Percentiles rank a stretch among this genome's conserved stretches.
Conservation (phyloP, 2,113 vertebrate species). For the Pipra filicauda region DNA sequence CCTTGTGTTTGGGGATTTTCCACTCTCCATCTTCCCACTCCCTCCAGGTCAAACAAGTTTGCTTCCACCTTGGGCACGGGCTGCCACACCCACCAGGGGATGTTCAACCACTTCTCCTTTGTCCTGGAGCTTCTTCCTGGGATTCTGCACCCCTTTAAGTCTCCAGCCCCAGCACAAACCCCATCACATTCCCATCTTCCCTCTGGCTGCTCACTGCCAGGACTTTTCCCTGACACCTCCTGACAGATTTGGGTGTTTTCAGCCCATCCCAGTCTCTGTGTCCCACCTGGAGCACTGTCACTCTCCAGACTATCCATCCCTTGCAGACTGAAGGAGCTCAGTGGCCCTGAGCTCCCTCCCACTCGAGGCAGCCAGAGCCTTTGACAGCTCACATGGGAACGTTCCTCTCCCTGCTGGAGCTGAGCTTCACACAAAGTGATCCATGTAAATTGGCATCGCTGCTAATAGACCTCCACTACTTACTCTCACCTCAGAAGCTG, state of each 20-base stretch:
- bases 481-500: slow-evolving; percentile 16
- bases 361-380: neutral
- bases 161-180: neutral
- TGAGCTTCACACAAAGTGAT: slow-evolving; percentile 44
- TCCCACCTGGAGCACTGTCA: neutral
- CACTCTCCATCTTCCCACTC: neutral
- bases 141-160: too few relatives aligned
- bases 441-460: slow-evolving; percentile 16
- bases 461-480: slow-evolving; percentile 40
- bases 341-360: slow-evolving; percentile 4
- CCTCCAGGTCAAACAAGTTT: neutral
- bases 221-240: accelerated
- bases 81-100: accelerated
- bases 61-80: neutral
- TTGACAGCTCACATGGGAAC: slow-evolving; percentile 62
- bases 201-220: accelerated
- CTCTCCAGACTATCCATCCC: neutral
- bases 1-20: neutral
- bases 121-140: neutral
- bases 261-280: neutral
- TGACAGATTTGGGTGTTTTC: neutral
- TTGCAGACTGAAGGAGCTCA: neutral
- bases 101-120: accelerated
- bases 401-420: neutral
- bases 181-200: accelerated